These are phyloP conservation scores for Troides aeacus DNA, from an alignment of 2,888 invertebrate species.

Conservation along the genomic window DNA sequence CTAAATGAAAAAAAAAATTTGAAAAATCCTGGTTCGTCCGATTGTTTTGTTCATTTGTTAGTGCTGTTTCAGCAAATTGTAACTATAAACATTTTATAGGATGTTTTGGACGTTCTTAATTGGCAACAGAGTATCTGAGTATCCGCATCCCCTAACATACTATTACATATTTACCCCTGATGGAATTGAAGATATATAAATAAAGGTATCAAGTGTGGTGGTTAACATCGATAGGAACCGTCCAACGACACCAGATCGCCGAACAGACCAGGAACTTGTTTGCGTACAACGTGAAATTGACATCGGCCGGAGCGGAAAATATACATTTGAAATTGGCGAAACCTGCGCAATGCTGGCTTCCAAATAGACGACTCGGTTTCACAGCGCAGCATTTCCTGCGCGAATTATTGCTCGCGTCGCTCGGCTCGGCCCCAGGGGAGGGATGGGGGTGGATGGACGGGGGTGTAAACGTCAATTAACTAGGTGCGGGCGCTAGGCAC, in stretches of 20 bases:
- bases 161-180: no score
- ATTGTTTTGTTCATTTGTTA: no score
- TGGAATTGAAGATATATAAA: no score
- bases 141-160: no score
- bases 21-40: no score
- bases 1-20: no score
- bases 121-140: no score
- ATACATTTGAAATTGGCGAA: slow-evolving; percentile 13
- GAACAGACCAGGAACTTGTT: background rate
- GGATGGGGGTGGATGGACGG: background rate
- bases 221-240: no score
- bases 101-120: no score
- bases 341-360: slow-evolving; percentile 4
- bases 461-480: slow-evolving; percentile 16
- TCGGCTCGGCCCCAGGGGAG: background rate
- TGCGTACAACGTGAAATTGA: background rate
- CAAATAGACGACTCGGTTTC: slow-evolving; percentile 9
- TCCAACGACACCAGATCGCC: background rate
- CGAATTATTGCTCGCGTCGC: slow-evolving; percentile 15
- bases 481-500: background rate
- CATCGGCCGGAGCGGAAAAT: slow-evolving; percentile 1
- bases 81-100: no score
- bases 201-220: no score
- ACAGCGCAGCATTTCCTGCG: slow-evolving; percentile 5
- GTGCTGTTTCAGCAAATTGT: no score